Evolutionary conservation across 1,140 invertebrate genomes (phyloP), one percentile per base, ranked within the genome.

Genomic region (Scylla paramamosain): DNA sequence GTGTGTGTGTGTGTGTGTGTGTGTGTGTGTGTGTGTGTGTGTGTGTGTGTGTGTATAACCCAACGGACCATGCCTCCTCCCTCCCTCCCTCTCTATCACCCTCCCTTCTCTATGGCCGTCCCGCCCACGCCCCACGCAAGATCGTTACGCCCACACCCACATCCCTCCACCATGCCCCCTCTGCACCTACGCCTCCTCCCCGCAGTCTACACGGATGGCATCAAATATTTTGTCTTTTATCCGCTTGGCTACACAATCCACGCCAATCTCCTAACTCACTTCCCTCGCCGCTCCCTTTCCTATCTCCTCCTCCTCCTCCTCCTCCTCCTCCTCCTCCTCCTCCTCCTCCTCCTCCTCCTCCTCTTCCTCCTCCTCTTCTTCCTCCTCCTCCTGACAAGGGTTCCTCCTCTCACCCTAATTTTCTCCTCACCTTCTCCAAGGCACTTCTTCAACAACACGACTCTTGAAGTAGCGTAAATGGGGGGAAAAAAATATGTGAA

Each of bases 1-100:
- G 87, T 89, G 87, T 89, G 87, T 89, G 87, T 89, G 87, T 89
- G 87, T 89, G 87, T 89, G 87, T 89, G 87, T 89, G 87, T 89
- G 87, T 89, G 87, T 89, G 87, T 89, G 87, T 89, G 87, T 89
- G 87, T 89, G 87, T 89, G 87, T 83, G 82, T 83, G 82, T 83
- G 82, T 83, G 82, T 83, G 82, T 83, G 82, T 83, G 82, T 83
- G 82, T 83, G 82, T 83, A 6, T 25, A 84, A n/a, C 83, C n/a
- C 83, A 84, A 84, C 16, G 10, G 16, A 59, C 52, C 52, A 20
- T n/a, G 4, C 67, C 67, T 20, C 52, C 67, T 77, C 67, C 20
- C 67, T 77, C 67, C 20, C 6, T 39, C 6, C 25, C 67, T 77
- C 67, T 77, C 67, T 59, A 12, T 77, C 67, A 7, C 67, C 25